Percentiles rank a stretch among this genome's conserved stretches.
Evolutionary conservation across 1,140 invertebrate genomes (phyloP).

Genomic region (Subanguina moxae): DNA sequence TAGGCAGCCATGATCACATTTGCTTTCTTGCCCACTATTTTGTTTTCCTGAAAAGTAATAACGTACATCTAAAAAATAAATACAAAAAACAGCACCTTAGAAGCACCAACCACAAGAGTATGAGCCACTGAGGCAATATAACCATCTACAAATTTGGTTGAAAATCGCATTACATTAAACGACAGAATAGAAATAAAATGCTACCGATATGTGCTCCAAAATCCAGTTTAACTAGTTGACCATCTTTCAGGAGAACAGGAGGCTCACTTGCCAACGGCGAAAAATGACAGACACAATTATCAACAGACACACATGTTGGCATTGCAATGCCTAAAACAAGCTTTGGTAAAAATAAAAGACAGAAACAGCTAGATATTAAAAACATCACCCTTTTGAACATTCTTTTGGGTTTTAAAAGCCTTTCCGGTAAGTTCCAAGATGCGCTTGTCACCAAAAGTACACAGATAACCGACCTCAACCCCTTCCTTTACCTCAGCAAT

Average conservation of each 20-base stretch:
- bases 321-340: conserved; percentile 74
- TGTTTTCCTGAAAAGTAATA: conserved; percentile 39
- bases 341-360: not conserved
- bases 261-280: conserved; percentile 88
- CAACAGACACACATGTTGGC: conserved; percentile 94
- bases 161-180: no score
- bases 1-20: conserved; percentile 92
- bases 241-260: conserved; percentile 80
- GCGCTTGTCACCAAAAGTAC: conserved; percentile 82
- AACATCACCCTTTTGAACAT: conserved; percentile 68
- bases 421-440: conserved; percentile 78
- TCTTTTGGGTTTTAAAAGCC: conserved; percentile 94
- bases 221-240: conserved; percentile 97
- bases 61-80: not conserved
- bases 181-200: no score
- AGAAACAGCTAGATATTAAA: conserved; percentile 63
- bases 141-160: conserved; percentile 73
- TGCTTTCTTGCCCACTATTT: conserved; percentile 76
- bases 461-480: conserved; percentile 82
- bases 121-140: conserved; percentile 97
- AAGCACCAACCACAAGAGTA: conserved; percentile 81
- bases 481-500: conserved; percentile 80
- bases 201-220: conserved; percentile 76
- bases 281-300: conserved; percentile 98
- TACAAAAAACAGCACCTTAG: conserved; percentile 59